Conservation (phyloP, 2,113 vertebrate species). For the Octodon degus region DNA sequence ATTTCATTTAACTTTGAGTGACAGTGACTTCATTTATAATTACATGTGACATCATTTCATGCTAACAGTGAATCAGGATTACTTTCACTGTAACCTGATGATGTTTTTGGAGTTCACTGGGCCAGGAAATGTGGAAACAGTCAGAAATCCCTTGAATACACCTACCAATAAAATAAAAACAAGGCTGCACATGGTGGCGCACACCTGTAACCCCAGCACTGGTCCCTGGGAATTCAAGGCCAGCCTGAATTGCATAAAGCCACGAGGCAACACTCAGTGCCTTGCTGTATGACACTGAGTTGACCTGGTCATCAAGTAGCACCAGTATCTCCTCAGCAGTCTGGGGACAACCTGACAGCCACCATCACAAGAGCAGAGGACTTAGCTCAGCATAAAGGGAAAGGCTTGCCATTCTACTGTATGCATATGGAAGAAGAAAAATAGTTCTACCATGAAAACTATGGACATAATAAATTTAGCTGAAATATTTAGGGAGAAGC, state of each 20-base stretch:
- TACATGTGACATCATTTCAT: neutral
- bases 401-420: neutral
- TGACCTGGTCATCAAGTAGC: neutral
- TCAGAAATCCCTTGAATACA: neutral
- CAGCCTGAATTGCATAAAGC: neutral
- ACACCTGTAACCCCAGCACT: neutral
- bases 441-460: conserved; percentile 33
- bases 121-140: neutral
- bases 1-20: conserved; percentile 25
- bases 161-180: conserved; percentile 9
- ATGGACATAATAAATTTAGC: neutral
- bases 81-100: neutral
- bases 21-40: neutral
- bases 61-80: neutral
- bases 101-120: neutral
- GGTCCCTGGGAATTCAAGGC: neutral
- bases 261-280: neutral
- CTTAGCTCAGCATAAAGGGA: neutral
- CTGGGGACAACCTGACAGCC: neutral
- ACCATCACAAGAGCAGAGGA: neutral
- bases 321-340: neutral
- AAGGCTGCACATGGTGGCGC: neutral
- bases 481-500: conserved; percentile 42
- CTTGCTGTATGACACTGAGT: neutral
- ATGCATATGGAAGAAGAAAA: neutral